Evolutionary conservation across 2,797 vertebrate genomes (phyloP).

Genomic region (Ctenochaetus hawaiiensis): DNA sequence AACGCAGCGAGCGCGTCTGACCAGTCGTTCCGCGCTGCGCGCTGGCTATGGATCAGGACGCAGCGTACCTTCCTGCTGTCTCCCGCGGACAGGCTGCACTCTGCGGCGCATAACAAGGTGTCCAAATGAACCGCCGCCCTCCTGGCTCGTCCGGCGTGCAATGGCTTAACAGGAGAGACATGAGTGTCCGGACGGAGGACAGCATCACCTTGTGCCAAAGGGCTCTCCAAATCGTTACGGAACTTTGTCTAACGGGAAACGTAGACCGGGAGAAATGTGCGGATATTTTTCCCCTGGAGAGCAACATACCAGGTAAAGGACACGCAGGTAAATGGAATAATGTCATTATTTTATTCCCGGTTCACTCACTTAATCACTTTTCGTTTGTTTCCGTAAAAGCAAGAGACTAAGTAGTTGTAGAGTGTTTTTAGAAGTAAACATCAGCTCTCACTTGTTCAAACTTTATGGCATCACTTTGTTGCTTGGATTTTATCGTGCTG

Average conservation of each 20-base stretch:
- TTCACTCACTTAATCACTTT: not conserved
- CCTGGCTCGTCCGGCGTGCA: conserved; percentile 83
- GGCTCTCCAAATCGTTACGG: conserved; percentile 95
- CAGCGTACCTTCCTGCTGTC: conserved; percentile 56
- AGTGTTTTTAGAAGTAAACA: not conserved
- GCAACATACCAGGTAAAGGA: conserved; percentile 90
- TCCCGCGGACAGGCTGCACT: conserved; percentile 59
- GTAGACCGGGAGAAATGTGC: conserved; percentile 95
- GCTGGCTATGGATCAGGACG: conserved; percentile 78
- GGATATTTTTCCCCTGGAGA: conserved; percentile 92
- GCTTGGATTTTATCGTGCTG: not conserved
- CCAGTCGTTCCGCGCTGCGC: conserved; percentile 59
- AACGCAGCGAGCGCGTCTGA: conserved; percentile 47
- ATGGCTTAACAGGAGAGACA: conserved; percentile 90
- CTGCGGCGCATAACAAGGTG: conserved; percentile 67
- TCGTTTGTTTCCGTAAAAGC: not conserved
- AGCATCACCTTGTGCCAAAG: conserved; percentile 94
- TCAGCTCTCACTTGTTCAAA: conserved; percentile 6
- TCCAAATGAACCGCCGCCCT: conserved; percentile 80
- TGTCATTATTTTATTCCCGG: conserved; percentile 28
- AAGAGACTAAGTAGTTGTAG: not conserved
- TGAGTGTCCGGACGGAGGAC: conserved; percentile 92
- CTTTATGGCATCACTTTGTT: conserved; percentile 3
- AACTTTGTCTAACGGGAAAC: conserved; percentile 94
- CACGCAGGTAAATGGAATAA: conserved; percentile 89